phyloP scores from a whole-genome alignment of 2,797 vertebrate species.

The Microctenopoma lineatum region DNA sequence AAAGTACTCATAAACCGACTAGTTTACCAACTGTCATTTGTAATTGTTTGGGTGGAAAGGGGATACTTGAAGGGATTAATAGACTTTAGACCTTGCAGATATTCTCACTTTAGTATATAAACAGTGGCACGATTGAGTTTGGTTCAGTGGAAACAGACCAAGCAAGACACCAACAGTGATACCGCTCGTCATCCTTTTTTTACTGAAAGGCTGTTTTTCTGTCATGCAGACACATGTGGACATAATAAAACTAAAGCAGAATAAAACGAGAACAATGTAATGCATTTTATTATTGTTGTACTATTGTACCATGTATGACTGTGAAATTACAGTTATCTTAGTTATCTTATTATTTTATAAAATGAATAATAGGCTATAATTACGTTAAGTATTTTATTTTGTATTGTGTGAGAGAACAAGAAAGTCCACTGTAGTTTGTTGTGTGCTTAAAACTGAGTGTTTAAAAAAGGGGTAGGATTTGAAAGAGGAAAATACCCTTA shows the following conservation, averaged over 20 bases:
- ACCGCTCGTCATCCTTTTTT: too few species aligned
- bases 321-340: too few species aligned
- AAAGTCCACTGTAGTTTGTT: not conserved
- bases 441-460: not conserved
- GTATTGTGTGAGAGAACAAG: not conserved
- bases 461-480: too few species aligned
- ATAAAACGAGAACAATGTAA: not conserved
- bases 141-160: conserved; percentile 13
- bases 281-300: too few species aligned
- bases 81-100: not conserved
- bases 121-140: conserved; percentile 10
- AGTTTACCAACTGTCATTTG: not conserved
- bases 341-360: not conserved
- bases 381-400: not conserved
- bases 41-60: not conserved
- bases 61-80: not conserved
- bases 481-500: not conserved
- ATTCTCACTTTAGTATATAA: not conserved
- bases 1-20: not conserved
- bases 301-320: too few species aligned
- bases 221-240: not conserved
- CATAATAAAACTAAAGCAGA: not conserved
- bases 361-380: too few species aligned
- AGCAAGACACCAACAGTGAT: not conserved
- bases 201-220: not conserved